Evolutionary conservation across 2,888 invertebrate species (phyloP), one percentile per base, ranked within the genome.

Genomic region (Cryptocheilus praepositus): DNA sequence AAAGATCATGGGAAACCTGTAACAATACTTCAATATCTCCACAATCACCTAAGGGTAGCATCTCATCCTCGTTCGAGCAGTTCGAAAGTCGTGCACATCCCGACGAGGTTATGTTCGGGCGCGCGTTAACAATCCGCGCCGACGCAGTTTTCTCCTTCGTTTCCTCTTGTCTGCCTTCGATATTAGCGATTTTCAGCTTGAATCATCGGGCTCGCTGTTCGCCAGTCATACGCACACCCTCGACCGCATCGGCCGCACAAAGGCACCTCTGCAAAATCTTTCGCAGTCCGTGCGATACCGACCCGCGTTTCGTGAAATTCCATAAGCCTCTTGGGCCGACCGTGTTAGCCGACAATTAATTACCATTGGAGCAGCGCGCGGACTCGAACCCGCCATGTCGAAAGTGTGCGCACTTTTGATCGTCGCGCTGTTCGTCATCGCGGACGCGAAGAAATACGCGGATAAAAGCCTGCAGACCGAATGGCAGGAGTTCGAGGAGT

Each of bases 401-500:
- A 73, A 70, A 64, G 62, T 28, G 57, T 61, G n/a, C 75, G 68
- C 68, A 19, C 22, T 57, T 46, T 22, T 63, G 7, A 22, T 75
- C 3, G 4, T 71, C 22, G 64, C 64, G 51, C 19, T 78, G 0
- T 53, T 64, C 49, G 25, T 71, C 11, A 13, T 76, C 3, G 43
- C 68, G 46, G 66, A 74, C 15, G 73, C 75, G 8, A 67, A 57
- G 13, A 73, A 70, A 8, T 62, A 70, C 56, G 11, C 62, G 2
- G 64, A 61, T 1, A 51, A 21, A 11, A 28, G 16, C 3, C 64
- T 58, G 0, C 60, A 68, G 5, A 45, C 46, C 7, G 58, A 62
- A 44, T 77, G 79, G 81, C 52, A 73, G 43, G 74, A 80, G 58
- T 80, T 81, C 52, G 67, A 77, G 19, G 79, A 80, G 15, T 80